A percentile compares a stretch with the other conserved stretches of the same genome.
These are phyloP conservation scores for Parotia lawesii DNA, from an alignment of 2,113 vertebrate genomes.

Conservation along the genomic window DNA sequence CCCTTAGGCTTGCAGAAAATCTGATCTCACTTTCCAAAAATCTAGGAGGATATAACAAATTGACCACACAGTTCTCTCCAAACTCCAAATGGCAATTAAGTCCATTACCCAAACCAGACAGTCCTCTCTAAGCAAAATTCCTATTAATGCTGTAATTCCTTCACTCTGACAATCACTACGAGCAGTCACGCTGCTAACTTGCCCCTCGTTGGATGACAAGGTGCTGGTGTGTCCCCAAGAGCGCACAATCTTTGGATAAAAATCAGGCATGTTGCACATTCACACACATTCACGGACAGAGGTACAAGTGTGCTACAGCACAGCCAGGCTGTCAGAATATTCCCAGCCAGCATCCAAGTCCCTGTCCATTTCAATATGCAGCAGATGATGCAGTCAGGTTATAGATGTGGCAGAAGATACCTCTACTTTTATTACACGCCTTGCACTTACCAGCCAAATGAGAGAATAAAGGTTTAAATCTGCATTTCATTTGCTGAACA, in stretches of 20 bases:
- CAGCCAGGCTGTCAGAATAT: neutral
- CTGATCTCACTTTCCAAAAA: conserved; percentile 35
- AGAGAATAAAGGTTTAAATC: neutral
- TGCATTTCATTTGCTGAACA: neutral
- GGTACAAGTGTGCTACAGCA: neutral
- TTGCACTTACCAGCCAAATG: neutral
- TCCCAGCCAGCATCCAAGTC: neutral
- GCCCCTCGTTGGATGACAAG: neutral
- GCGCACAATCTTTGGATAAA: neutral
- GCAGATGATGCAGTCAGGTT: neutral
- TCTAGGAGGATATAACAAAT: neutral
- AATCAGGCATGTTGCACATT: neutral
- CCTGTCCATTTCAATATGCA: neutral
- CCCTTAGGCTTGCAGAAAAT: conserved; percentile 7
- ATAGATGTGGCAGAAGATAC: neutral
- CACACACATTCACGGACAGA: neutral
- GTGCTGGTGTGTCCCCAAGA: neutral
- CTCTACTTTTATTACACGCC: neutral
- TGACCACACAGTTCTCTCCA: neutral
- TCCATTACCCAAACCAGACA: neutral
- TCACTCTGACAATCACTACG: neutral
- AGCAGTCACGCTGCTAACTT: neutral
- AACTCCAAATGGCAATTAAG: neutral
- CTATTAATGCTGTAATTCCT: neutral
- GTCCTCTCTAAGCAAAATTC: neutral